These are phyloP conservation scores for Tadarida brasiliensis DNA, from an alignment of 2,797 vertebrate genomes.

Conservation along the genomic window DNA sequence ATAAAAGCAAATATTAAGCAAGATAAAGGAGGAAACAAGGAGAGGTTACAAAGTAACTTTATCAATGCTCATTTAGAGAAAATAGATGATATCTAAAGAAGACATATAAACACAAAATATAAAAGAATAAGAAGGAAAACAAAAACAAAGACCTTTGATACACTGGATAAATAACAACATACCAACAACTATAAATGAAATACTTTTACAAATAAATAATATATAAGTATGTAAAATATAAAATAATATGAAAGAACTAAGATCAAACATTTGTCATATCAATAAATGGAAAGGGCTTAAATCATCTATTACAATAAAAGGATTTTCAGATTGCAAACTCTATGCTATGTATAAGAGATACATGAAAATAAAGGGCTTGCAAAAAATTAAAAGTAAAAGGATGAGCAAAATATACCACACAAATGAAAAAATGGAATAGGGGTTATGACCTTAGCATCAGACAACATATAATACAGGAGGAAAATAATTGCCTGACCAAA, in stretches of 20 bases:
- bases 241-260: neutral
- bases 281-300: neutral
- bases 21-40: neutral
- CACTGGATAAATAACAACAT: neutral
- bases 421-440: neutral
- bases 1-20: neutral
- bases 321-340: neutral
- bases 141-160: neutral
- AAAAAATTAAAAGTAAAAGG: slow-evolving; percentile 26
- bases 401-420: neutral
- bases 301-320: neutral
- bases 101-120: neutral
- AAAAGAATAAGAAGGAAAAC: neutral
- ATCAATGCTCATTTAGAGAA: neutral
- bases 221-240: neutral
- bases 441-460: neutral
- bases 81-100: neutral
- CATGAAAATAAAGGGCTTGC: neutral
- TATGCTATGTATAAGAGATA: neutral
- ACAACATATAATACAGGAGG: neutral
- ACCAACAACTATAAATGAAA: neutral
- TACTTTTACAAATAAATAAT: neutral
- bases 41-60: neutral
- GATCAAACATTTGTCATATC: neutral
- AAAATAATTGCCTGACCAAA: neutral